Evolutionary conservation across 2,113 vertebrate species (phyloP).

Genomic region (Channa argus): DNA sequence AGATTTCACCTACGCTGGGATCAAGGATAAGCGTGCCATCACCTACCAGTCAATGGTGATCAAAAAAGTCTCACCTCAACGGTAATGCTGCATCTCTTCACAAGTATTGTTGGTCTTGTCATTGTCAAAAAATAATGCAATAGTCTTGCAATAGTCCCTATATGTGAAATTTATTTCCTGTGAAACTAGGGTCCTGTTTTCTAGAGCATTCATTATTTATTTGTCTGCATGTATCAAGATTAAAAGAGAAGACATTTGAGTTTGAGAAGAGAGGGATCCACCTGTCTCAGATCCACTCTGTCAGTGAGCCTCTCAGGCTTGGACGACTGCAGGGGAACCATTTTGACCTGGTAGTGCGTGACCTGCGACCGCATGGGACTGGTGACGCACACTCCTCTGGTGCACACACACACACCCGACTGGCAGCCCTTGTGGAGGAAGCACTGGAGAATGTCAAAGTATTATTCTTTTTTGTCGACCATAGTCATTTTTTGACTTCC

Average conservation of each 20-base stretch:
- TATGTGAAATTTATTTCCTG: not conserved
- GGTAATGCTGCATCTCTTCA: slow-evolving; percentile 76
- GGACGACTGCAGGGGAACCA: slow-evolving; percentile 93
- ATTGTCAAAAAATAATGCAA: no score
- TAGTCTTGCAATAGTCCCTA: not conserved
- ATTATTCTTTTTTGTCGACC: not conserved
- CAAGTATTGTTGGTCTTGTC: not conserved
- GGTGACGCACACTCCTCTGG: slow-evolving; percentile 23
- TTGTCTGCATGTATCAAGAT: slow-evolving; percentile 70
- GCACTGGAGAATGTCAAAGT: slow-evolving; percentile 91
- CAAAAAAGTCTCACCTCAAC: slow-evolving; percentile 90
- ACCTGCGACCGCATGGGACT: slow-evolving; percentile 81
- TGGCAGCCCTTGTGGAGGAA: slow-evolving; percentile 85
- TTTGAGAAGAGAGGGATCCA: slow-evolving; percentile 87
- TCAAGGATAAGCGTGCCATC: slow-evolving; percentile 95
- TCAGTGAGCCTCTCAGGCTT: slow-evolving; percentile 86
- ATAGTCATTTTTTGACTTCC: no score
- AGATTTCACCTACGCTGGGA: slow-evolving; percentile 96
- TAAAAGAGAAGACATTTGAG: slow-evolving; percentile 84
- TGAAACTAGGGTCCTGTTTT: no score
- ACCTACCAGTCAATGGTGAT: slow-evolving; percentile 95
- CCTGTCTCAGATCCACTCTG: slow-evolving; percentile 84
- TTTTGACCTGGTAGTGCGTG: slow-evolving; percentile 91
- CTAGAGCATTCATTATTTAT: not conserved
- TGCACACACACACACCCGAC: slow-evolving; percentile 28